Percentiles rank a stretch among this genome's conserved stretches.
These are phyloP conservation scores for Drosophila arizonae DNA, from an alignment of 1,140 invertebrate genomes.

Conservation along the genomic window DNA sequence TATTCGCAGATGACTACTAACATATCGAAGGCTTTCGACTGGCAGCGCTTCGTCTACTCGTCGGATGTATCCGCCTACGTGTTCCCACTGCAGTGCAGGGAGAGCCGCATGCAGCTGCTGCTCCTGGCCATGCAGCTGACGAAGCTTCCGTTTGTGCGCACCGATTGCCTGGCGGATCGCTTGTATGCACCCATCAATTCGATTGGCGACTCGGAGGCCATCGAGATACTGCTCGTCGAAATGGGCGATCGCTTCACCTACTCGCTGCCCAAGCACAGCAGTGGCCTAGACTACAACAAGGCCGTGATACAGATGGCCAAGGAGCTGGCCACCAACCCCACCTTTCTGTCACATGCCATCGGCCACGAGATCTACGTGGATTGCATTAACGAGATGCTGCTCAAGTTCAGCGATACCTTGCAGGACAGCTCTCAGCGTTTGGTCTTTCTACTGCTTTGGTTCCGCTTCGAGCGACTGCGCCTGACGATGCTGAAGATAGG, in stretches of 20 bases:
- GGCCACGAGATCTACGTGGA: slow-evolving; percentile 85
- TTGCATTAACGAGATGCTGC: slow-evolving; percentile 83
- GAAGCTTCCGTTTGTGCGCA: slow-evolving; percentile 85
- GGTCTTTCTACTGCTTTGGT: slow-evolving; percentile 85
- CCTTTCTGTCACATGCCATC: slow-evolving; percentile 85
- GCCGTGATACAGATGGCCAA: slow-evolving; percentile 50
- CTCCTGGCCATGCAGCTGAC: slow-evolving; percentile 84
- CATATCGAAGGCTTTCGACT: slow-evolving; percentile 79
- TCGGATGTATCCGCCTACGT: slow-evolving; percentile 87
- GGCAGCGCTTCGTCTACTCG: slow-evolving; percentile 85
- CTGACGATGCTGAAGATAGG: slow-evolving; percentile 83
- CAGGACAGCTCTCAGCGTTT: slow-evolving; percentile 72
- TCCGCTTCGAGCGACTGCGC: slow-evolving; percentile 85
- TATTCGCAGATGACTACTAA: slow-evolving; percentile 55
- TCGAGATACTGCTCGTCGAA: slow-evolving; percentile 78
- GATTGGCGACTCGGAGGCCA: slow-evolving; percentile 82
- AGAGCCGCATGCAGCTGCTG: slow-evolving; percentile 84
- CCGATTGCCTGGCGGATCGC: slow-evolving; percentile 79
- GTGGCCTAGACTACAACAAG: background rate
- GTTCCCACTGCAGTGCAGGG: slow-evolving; percentile 85
- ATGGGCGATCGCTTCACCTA: slow-evolving; percentile 47
- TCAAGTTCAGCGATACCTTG: slow-evolving; percentile 80
- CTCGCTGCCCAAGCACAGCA: background rate
- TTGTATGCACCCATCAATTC: slow-evolving; percentile 73
- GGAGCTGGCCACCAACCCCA: slow-evolving; percentile 84